Conservation (phyloP, 2,888 invertebrate genomes). For the Copidosoma aretas region DNA sequence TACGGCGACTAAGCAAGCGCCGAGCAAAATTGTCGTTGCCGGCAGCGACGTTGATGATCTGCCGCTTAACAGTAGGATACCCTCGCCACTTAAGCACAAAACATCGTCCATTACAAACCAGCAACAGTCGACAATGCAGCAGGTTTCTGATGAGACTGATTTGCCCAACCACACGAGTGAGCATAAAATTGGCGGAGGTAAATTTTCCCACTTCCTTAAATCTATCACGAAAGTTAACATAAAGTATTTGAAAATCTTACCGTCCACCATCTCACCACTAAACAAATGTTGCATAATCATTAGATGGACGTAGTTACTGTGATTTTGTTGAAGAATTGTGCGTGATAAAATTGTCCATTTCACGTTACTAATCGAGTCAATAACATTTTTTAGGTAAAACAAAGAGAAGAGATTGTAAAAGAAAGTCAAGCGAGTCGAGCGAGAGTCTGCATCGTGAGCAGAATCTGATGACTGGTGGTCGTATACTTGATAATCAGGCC, state of each 20-base stretch:
- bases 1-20: background rate
- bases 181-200: conserved; percentile 62
- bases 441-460: conserved; percentile 65
- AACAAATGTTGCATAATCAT: too few species aligned
- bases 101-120: conserved; percentile 50
- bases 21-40: conserved; percentile 36
- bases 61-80: conserved; percentile 60
- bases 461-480: conserved; percentile 61
- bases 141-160: conserved; percentile 55
- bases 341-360: background rate
- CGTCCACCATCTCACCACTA: background rate
- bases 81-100: conserved; percentile 59
- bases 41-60: conserved; percentile 59
- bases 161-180: conserved; percentile 59
- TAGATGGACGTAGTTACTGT: background rate
- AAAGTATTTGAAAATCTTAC: background rate
- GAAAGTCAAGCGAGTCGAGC: conserved; percentile 66
- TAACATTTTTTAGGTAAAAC: conserved; percentile 55
- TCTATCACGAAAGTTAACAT: background rate
- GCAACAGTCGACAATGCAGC: conserved; percentile 41
- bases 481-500: conserved; percentile 59
- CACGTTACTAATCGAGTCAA: background rate
- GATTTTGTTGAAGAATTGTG: background rate
- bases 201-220: conserved; percentile 9
- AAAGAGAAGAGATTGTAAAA: conserved; percentile 68